These are phyloP conservation scores for Hypotaenidia philippensis DNA, from an alignment of 2,797 vertebrate genomes.

Conservation along the genomic window DNA sequence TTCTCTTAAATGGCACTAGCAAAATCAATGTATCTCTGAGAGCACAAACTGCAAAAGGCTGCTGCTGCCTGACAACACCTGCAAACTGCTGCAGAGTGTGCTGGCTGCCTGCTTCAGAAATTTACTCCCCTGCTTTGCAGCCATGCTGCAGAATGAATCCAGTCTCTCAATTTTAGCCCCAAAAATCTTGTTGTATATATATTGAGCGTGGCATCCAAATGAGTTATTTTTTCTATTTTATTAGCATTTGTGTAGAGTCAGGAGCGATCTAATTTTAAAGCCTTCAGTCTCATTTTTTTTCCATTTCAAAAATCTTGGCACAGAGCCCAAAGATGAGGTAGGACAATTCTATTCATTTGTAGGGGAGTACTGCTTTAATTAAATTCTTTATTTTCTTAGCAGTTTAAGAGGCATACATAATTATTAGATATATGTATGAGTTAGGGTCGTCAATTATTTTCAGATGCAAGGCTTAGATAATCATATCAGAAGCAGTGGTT, in stretches of 20 bases:
- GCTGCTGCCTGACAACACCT: neutral
- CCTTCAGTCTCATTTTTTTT: neutral
- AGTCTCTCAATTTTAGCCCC: neutral
- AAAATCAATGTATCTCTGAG: neutral
- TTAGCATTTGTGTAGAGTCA: neutral
- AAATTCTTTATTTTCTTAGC: neutral
- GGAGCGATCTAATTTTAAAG: slow-evolving; percentile 27
- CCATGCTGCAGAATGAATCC: neutral
- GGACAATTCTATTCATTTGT: neutral
- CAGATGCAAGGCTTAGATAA: neutral
- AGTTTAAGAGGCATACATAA: neutral
- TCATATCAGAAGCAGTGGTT: neutral
- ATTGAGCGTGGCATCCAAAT: neutral
- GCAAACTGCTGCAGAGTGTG: slow-evolving; percentile 1
- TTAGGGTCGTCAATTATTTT: neutral
- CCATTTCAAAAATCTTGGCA: neutral
- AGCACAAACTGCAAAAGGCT: neutral
- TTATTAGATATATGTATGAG: neutral
- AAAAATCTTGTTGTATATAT: neutral
- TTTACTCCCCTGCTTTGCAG: neutral
- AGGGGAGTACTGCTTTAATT: neutral
- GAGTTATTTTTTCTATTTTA: neutral
- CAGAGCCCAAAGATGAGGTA: neutral
- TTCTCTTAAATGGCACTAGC: neutral
- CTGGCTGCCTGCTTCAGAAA: neutral